A percentile compares a stretch with the other conserved stretches of the same genome.
phyloP scores from a whole-genome alignment of 2,113 vertebrate species.

The Alligator sinensis region DNA sequence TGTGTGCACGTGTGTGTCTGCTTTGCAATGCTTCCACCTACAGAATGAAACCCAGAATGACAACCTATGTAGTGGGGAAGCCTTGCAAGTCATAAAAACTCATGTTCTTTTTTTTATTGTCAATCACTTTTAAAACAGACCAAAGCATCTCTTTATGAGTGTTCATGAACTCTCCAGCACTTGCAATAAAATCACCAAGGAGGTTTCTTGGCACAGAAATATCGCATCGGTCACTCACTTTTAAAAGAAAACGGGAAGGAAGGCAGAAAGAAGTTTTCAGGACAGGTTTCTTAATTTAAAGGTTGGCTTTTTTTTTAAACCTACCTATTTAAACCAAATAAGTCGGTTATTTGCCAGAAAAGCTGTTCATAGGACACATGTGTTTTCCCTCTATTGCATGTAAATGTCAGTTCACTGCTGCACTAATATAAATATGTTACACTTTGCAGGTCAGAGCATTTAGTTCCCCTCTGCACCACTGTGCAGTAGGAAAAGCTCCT shows the following conservation, averaged over 20 bases:
- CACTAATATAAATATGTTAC: fast-evolving
- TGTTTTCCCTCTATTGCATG: background rate
- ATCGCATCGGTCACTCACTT: too few relatives aligned
- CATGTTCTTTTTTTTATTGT: background rate
- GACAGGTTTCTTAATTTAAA: background rate
- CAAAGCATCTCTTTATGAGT: fast-evolving
- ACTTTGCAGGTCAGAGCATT: background rate
- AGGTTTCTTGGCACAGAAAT: background rate
- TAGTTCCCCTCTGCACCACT: background rate
- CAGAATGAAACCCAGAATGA: constrained; percentile 5
- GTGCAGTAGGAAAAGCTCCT: background rate
- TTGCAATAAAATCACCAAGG: background rate
- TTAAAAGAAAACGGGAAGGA: too few relatives aligned
- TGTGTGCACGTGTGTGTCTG: background rate
- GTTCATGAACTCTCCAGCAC: fast-evolving
- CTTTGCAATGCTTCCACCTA: constrained; percentile 69
- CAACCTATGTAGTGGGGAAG: background rate
- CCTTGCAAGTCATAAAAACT: background rate
- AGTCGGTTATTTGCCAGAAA: background rate
- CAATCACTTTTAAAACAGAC: background rate
- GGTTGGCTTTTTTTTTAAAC: fast-evolving
- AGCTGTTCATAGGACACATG: background rate
- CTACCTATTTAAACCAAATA: background rate
- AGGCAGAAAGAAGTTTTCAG: background rate
- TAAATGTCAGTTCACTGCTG: background rate